Conservation (phyloP, 2,888 invertebrate genomes). For the Mimachlamys varia region DNA sequence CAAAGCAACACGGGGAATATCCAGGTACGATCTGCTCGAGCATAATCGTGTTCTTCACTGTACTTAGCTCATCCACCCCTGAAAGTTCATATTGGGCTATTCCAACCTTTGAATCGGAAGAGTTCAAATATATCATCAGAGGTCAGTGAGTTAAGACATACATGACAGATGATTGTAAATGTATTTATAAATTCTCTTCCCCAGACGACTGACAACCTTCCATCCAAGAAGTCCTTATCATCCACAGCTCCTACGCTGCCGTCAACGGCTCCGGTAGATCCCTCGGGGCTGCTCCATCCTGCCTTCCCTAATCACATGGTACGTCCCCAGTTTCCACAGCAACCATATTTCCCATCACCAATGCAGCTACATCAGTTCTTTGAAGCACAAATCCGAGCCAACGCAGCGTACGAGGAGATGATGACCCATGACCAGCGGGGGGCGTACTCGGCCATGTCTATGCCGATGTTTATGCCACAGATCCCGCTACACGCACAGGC, state of each 20-base stretch:
- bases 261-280: constrained; percentile 1
- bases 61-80: no score
- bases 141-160: no score
- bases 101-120: no score
- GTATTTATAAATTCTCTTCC: neutral
- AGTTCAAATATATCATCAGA: no score
- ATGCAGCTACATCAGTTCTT: constrained; percentile 60
- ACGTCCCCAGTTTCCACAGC: constrained; percentile 48
- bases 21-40: no score
- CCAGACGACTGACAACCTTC: neutral
- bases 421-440: constrained; percentile 49
- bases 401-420: constrained; percentile 61
- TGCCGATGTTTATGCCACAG: constrained; percentile 52
- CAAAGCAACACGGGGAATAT: no score
- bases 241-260: neutral
- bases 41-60: no score
- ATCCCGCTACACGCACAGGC: constrained; percentile 44
- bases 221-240: constrained; percentile 32
- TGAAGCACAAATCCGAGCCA: constrained; percentile 55
- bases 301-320: constrained; percentile 55
- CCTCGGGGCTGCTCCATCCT: constrained; percentile 58
- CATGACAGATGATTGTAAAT: neutral
- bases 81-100: no score
- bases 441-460: constrained; percentile 41
- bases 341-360: constrained; percentile 48